phyloP scores from a whole-genome alignment of 2,888 invertebrate species.

The Tortrix viridana region DNA sequence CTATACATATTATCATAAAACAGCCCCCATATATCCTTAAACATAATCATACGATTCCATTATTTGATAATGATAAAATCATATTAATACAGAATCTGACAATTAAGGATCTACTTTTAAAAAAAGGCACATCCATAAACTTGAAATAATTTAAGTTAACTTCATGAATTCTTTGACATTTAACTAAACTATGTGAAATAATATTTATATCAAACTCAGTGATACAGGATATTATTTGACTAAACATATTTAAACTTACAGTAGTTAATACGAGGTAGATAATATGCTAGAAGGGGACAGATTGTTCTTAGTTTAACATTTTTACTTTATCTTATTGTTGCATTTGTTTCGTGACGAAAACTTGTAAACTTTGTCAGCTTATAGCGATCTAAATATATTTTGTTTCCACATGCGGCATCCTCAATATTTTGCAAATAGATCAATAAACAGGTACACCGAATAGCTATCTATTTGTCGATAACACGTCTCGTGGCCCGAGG shows the following conservation, averaged over 20 bases:
- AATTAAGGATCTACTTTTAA: slow-evolving; percentile 54
- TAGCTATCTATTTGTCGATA: neutral
- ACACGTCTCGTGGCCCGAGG: neutral
- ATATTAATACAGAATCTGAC: neutral
- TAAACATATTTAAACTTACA: slow-evolving; percentile 37
- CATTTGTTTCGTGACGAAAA: neutral
- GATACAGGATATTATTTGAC: slow-evolving; percentile 11
- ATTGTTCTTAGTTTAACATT: slow-evolving; percentile 11
- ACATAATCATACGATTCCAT: neutral
- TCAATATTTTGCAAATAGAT: too few species aligned
- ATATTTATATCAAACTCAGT: slow-evolving; percentile 14
- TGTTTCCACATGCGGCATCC: too few species aligned
- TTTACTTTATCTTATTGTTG: neutral
- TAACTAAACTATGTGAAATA: slow-evolving; percentile 17
- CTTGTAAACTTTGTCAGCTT: neutral
- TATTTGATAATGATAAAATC: neutral
- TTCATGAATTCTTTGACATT: slow-evolving; percentile 33
- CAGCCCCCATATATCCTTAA: neutral
- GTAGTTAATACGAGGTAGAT: slow-evolving; percentile 42
- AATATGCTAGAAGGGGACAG: slow-evolving; percentile 39
- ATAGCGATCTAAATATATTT: too few species aligned
- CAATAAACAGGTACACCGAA: neutral
- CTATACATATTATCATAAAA: too few species aligned
- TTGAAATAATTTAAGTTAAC: slow-evolving; percentile 46
- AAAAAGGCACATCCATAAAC: slow-evolving; percentile 73